Evolutionary conservation across 2,888 invertebrate species (phyloP).

Genomic region (Agriopis marginaria): DNA sequence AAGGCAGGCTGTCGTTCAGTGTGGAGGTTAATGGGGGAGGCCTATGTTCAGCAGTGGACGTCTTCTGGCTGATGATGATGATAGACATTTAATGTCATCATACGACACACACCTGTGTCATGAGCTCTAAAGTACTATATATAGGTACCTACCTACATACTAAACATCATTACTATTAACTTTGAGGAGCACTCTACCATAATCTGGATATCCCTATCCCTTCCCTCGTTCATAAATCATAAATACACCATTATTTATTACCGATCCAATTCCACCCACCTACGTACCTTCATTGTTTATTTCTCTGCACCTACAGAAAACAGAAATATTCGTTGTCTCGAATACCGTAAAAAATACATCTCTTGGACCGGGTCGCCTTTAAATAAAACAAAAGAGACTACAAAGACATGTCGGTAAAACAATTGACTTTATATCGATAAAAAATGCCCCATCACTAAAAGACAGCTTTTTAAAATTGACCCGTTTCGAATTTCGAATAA

Average conservation of each 20-base stretch:
- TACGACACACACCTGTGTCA: neutral
- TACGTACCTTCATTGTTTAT: slow-evolving; percentile 74
- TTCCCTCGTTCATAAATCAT: slow-evolving; percentile 71
- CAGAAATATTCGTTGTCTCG: slow-evolving; percentile 60
- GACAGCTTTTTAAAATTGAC: slow-evolving; percentile 13
- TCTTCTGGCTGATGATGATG: no score
- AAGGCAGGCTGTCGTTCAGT: no score
- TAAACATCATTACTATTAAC: slow-evolving; percentile 52
- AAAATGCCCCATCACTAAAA: slow-evolving; percentile 60
- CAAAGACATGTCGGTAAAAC: slow-evolving; percentile 85
- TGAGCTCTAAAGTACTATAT: neutral
- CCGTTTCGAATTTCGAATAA: slow-evolving; percentile 54
- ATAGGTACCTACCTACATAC: slow-evolving; percentile 15
- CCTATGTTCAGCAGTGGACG: no score
- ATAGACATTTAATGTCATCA: no score
- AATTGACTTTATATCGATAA: slow-evolving; percentile 70
- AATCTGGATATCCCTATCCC: slow-evolving; percentile 55
- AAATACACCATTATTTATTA: slow-evolving; percentile 83
- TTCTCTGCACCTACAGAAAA: slow-evolving; percentile 63
- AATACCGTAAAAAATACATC: slow-evolving; percentile 70
- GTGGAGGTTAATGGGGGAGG: no score
- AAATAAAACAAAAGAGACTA: slow-evolving; percentile 85
- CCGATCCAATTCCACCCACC: slow-evolving; percentile 81
- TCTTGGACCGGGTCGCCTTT: slow-evolving; percentile 73
- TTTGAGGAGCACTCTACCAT: slow-evolving; percentile 48